phyloP scores from a whole-genome alignment of 30 jellyfish, hydroid and myxozoan species.

The Calvadosia cruxmelitensis region DNA sequence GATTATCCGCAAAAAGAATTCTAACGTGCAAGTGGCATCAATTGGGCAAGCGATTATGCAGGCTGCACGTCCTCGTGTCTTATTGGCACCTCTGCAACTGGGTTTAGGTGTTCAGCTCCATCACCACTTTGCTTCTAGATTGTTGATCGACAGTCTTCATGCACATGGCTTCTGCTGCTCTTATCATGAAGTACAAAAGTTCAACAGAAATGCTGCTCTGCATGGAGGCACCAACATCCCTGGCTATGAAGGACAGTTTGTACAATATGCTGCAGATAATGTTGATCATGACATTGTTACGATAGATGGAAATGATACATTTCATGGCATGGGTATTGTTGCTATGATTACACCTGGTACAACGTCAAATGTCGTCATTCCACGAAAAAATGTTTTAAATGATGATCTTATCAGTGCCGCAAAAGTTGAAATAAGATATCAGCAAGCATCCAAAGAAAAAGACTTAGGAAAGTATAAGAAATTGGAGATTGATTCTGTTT shows the following conservation, averaged over 20 bases:
- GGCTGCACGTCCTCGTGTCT: constrained; percentile 1
- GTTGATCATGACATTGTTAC: neutral
- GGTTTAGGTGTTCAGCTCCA: no score
- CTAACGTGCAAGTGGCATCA: no score
- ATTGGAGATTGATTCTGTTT: no score
- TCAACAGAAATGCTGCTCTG: no score
- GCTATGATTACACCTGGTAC: neutral
- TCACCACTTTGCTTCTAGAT: no score
- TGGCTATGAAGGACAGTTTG: neutral
- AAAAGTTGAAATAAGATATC: neutral
- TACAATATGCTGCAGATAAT: neutral
- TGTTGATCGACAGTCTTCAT: no score
- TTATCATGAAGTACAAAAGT: neutral
- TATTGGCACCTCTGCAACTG: no score
- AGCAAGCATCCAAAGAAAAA: no score
- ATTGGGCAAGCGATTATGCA: neutral
- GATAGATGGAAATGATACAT: constrained; percentile 2
- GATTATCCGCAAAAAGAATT: no score
- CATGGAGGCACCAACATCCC: no score
- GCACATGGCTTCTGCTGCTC: neutral
- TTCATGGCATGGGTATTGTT: no score
- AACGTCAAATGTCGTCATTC: neutral
- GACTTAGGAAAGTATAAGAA: no score
- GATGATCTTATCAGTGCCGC: neutral
- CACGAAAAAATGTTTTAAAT: neutral